These are phyloP conservation scores for Rhinogobio ventralis DNA, from an alignment of 2,797 vertebrate species.

Conservation along the genomic window DNA sequence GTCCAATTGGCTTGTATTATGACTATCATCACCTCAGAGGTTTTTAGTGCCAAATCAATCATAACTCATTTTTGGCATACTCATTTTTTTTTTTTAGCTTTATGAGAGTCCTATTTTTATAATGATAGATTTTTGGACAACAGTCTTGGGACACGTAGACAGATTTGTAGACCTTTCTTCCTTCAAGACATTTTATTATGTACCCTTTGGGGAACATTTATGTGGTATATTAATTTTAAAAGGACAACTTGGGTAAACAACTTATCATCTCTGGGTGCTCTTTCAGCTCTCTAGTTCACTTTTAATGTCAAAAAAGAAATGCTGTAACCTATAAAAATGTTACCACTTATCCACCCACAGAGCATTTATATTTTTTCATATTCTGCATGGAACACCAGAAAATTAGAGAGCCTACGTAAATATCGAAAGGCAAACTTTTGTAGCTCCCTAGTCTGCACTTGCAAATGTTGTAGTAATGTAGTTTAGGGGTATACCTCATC, in stretches of 20 bases:
- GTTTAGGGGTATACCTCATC: slow-evolving; percentile 32
- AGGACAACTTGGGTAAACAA: neutral
- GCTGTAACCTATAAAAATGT: slow-evolving; percentile 29
- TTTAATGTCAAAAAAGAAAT: neutral
- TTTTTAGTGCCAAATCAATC: neutral
- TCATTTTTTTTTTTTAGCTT: neutral
- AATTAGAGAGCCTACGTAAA: slow-evolving; percentile 32
- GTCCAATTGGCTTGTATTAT: neutral
- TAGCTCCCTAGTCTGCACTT: slow-evolving; percentile 6
- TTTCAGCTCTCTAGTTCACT: neutral
- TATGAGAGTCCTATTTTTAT: neutral
- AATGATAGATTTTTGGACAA: neutral
- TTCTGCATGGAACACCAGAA: slow-evolving; percentile 15
- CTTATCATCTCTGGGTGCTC: neutral
- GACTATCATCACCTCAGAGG: neutral
- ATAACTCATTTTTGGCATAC: neutral
- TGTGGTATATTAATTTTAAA: slow-evolving; percentile 12
- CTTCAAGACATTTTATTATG: slow-evolving; percentile 9
- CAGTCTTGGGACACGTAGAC: neutral
- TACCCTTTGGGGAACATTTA: neutral
- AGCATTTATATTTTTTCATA: slow-evolving; percentile 20
- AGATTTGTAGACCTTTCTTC: neutral
- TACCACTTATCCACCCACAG: neutral
- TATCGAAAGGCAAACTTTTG: neutral
- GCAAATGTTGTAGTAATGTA: slow-evolving; percentile 22